Percentiles rank a stretch among this genome's conserved stretches.
Conservation (phyloP, 2,797 vertebrate species). For the Peromyscus aztecus region DNA sequence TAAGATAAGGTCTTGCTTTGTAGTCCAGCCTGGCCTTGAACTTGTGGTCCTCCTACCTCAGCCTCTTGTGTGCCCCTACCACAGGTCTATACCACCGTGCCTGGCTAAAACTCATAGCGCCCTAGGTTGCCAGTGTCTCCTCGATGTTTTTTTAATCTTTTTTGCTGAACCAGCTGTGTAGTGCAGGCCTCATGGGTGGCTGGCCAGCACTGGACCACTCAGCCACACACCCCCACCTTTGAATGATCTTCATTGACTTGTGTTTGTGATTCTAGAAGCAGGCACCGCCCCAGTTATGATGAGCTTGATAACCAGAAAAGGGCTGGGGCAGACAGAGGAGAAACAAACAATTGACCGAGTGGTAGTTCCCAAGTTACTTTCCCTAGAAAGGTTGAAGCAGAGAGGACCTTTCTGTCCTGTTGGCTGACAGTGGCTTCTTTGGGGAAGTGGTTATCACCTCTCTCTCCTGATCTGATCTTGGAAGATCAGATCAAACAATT, state of each 20-base stretch:
- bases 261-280: background rate
- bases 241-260: background rate
- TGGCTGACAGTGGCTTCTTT: background rate
- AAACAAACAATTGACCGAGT: background rate
- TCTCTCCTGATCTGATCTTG: background rate
- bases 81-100: background rate
- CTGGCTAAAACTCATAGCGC: background rate
- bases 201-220: background rate
- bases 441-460: background rate
- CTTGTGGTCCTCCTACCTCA: background rate
- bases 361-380: background rate
- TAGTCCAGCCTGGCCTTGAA: background rate
- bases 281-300: background rate
- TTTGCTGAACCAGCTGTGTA: background rate
- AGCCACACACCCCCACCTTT: background rate
- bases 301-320: background rate
- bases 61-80: background rate
- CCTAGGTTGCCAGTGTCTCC: background rate
- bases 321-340: background rate
- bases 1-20: background rate
- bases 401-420: background rate
- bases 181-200: fast-evolving
- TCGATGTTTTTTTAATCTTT: background rate
- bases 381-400: no score
- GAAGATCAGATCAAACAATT: background rate